Evolutionary conservation across 2,113 vertebrate species (phyloP).

Genomic region (Poeciliopsis occidentalis): DNA sequence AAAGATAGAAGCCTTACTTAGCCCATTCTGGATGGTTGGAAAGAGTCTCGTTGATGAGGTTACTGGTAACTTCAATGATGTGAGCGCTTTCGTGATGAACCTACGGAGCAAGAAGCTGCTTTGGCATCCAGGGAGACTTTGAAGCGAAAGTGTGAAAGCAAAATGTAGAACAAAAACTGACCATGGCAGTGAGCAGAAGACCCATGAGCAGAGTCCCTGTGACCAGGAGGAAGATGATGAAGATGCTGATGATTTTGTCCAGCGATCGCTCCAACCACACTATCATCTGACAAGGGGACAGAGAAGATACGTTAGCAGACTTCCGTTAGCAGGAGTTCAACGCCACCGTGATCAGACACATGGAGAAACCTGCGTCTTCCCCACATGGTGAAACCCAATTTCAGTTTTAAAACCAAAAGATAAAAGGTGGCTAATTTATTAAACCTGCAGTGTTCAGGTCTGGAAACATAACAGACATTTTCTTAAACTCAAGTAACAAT

Average conservation of each 20-base stretch:
- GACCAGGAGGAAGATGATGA: slow-evolving; percentile 98
- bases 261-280: slow-evolving; percentile 97
- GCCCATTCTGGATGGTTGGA: slow-evolving; percentile 99
- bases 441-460: background rate
- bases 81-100: slow-evolving; percentile 98
- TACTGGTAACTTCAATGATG: slow-evolving; percentile 96
- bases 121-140: background rate
- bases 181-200: slow-evolving; percentile 96
- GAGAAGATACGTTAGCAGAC: slow-evolving; percentile 14
- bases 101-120: slow-evolving; percentile 64
- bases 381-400: background rate
- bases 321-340: background rate
- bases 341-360: slow-evolving; percentile 56
- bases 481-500: too few relatives aligned
- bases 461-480: too few relatives aligned
- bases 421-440: background rate
- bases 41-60: slow-evolving; percentile 97
- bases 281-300: slow-evolving; percentile 85
- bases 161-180: slow-evolving; percentile 54
- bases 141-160: too few relatives aligned
- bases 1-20: slow-evolving; percentile 86
- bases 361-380: slow-evolving; percentile 76
- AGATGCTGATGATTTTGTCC: slow-evolving; percentile 99
- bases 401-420: slow-evolving; percentile 4
- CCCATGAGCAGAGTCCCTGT: slow-evolving; percentile 95